A percentile compares a stretch with the other conserved stretches of the same genome.
phyloP scores from a whole-genome alignment of 2,113 vertebrate genomes.

The Pithys albifrons region DNA sequence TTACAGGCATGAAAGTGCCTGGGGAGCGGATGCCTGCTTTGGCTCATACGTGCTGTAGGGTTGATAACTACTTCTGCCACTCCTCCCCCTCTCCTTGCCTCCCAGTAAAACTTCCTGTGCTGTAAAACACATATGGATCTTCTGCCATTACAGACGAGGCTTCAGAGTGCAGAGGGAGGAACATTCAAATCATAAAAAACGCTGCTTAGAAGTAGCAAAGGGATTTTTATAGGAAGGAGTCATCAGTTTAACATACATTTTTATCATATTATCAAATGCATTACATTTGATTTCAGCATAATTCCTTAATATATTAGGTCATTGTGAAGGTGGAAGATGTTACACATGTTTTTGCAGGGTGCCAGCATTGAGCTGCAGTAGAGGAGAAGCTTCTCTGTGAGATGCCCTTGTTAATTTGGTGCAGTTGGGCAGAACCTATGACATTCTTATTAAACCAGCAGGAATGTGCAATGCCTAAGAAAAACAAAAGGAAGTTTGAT shows the following conservation, averaged over 20 bases:
- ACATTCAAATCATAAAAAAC: background rate
- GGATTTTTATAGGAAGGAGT: background rate
- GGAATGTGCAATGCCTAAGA: background rate
- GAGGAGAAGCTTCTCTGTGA: background rate
- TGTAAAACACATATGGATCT: background rate
- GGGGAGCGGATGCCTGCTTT: background rate
- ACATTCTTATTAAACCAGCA: background rate
- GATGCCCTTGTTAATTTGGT: background rate
- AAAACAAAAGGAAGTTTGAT: background rate
- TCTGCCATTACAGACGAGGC: background rate
- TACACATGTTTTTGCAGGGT: background rate
- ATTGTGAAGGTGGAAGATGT: background rate
- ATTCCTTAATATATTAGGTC: background rate
- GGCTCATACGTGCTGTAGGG: fast-evolving
- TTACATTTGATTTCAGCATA: background rate
- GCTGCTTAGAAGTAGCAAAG: background rate
- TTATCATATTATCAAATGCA: background rate
- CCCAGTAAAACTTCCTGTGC: background rate
- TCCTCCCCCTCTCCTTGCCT: background rate
- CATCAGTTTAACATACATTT: background rate
- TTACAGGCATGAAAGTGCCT: background rate
- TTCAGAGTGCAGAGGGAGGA: background rate
- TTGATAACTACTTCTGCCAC: background rate
- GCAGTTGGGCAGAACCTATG: background rate
- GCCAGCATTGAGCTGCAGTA: background rate